phyloP scores from a whole-genome alignment of 2,797 vertebrate genomes.

The Chiropotes sagulatus region DNA sequence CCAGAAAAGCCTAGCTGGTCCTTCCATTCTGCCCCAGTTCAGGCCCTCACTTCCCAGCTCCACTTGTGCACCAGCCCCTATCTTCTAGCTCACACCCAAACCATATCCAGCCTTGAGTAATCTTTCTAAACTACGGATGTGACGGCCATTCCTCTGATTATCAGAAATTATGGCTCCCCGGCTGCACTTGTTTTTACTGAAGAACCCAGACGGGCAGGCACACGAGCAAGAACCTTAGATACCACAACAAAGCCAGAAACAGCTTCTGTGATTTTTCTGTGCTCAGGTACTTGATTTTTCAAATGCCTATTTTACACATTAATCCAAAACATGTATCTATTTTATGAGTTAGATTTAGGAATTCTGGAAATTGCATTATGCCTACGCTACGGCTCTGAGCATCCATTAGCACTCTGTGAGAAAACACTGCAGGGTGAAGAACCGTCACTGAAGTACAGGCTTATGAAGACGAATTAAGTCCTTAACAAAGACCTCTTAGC shows the following conservation, averaged over 20 bases:
- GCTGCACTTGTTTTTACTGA: not conserved
- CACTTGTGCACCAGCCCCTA: not conserved
- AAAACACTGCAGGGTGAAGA: not conserved
- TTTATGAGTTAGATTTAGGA: too few relatives aligned
- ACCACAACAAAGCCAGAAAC: not conserved
- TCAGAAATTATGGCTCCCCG: not conserved
- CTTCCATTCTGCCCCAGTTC: not conserved
- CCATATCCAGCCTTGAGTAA: not conserved
- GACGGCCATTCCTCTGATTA: not conserved
- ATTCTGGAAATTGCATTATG: not conserved
- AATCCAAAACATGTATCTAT: not conserved
- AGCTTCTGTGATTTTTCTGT: not conserved
- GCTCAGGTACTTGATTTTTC: not conserved
- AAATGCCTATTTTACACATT: not conserved
- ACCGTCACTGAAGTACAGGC: not conserved
- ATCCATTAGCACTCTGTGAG: not conserved
- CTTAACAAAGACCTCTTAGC: not conserved
- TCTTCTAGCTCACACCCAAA: not conserved
- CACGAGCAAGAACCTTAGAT: not conserved
- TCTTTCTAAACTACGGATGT: not conserved
- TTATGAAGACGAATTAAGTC: not conserved
- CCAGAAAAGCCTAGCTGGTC: too few relatives aligned
- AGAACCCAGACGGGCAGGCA: not conserved
- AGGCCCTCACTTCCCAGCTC: too few relatives aligned
- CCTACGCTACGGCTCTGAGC: not conserved